Evolutionary conservation across 2,888 invertebrate species (phyloP), one percentile per base, ranked within the genome.

Genomic region (Heliconius hortense): DNA sequence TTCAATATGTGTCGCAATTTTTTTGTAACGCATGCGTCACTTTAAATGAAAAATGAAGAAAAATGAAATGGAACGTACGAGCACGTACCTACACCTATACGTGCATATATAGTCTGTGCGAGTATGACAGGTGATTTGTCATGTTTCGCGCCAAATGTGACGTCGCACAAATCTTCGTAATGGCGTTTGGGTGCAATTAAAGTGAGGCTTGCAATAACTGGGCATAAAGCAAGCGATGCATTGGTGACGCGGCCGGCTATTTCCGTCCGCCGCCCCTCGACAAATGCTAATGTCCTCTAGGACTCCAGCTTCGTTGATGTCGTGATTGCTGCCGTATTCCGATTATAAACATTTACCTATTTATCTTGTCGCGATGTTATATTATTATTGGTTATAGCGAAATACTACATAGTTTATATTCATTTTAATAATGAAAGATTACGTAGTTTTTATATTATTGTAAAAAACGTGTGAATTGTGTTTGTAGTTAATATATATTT

Each of bases 221-320:
- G 86, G 87, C 89, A 89, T 91, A 90, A 90, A 90, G 88, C 89
- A 88, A 66, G 88, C 86, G 86, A 88, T 90, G 89, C 89, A 87
- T 86, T 87, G 90, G 89, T 91, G 93, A 91, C 90, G 91, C 88
- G 85, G 86, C 83, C 88, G 83, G 91, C 90, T 93, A 93, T 93
- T 93, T 91, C 88, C 85, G 92, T 89, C 86, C 84, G 81, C 88
- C 89, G 89, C 91, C 91, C 88, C 91, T 88, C 91, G 88, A 89
- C 91, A 92, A 93, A 93, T 93, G 93, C 90, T 94, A 94, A 94
- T 89, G 93, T 90, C 93, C 93, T 92, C 90, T 91, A 90, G 92
- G 92, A 89, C 88, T 88, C 90, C 84, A 84, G 72, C 67, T 78
- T 79, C 81, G 81, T 80, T 81, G 80, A 82, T 83, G 83, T 83